Base-by-base conservation (phyloP, 1,140 invertebrate genomes). In the Oncopodura yosiiana region DNA sequence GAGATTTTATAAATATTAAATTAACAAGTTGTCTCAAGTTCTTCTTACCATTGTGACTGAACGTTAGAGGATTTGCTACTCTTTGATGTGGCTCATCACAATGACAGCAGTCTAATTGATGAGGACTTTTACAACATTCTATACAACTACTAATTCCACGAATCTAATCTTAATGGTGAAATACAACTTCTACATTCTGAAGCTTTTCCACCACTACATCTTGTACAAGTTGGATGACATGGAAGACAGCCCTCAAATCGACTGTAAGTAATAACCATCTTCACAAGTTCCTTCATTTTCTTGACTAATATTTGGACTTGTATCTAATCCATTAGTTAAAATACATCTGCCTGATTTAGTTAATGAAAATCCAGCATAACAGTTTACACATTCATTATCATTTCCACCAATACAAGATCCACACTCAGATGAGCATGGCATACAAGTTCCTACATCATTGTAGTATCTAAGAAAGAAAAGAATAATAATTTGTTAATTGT, bases 331-430 rank as follows among this genome's bases (percentile, higher is more conserved):
- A 45, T 61, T 56, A 4, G 44, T 48, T 18, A 37, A 44, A 12
- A 45, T 24, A 36, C 45, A 46, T 18, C 12, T 23, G 0, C 51
- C 48, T 45, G 50, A 46, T 46, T 46, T 54, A 0, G 41, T 51
- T 11, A 50, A 49, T 11, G 29, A 36, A 24, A 45, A 57, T 1
- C 55, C 60, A 3, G 46, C 4, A 24, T 42, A 45, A 70, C 88
- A 92, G 12, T 81, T 80, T 32, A 91, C 81, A 70, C 88, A 93
- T 53, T 90, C 80, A 32, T 79, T 75, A 61, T 83, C 79, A 23
- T 78, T 78, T 4, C 81, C 78, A 19, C 86, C 87, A 58, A 78
- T 82, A 67, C 88, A 93, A 1, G 86, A 87, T 60, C 81, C 83
- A 69, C 88, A 93, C 6, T 79, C 79, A 11, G 77, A 66, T 70